A percentile compares a stretch with the other conserved stretches of the same genome.
Conservation (phyloP, 2,797 vertebrate species). For the Falco biarmicus region DNA sequence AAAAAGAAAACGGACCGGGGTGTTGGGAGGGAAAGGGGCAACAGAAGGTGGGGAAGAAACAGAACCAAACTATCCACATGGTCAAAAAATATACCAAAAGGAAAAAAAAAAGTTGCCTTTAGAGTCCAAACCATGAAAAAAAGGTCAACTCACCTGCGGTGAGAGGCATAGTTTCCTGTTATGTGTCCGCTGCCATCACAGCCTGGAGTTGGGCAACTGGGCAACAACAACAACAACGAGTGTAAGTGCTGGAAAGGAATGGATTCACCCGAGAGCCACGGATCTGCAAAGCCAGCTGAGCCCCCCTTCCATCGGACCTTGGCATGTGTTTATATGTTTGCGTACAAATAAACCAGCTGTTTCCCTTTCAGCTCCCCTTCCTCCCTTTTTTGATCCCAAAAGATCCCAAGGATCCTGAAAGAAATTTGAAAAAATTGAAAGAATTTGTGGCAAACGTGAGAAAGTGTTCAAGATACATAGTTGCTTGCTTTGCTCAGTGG, state of each 20-base stretch:
- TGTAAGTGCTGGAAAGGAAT: conserved; percentile 23
- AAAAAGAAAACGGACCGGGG: conserved; percentile 31
- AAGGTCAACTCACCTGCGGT: conserved; percentile 89
- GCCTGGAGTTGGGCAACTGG: conserved; percentile 96
- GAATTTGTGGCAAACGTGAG: background rate
- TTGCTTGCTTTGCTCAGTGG: background rate
- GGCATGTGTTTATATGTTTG: background rate
- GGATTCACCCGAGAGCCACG: background rate
- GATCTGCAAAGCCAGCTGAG: background rate
- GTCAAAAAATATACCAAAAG: conserved; percentile 55
- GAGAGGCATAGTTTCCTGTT: conserved; percentile 98
- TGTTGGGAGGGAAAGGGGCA: conserved; percentile 17
- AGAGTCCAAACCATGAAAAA: conserved; percentile 2
- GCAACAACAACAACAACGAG: conserved; percentile 61
- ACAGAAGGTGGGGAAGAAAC: conserved; percentile 67
- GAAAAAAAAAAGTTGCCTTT: conserved; percentile 28
- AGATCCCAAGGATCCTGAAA: background rate
- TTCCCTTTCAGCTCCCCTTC: background rate
- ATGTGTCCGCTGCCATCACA: conserved; percentile 99
- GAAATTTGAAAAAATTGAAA: fast-evolving
- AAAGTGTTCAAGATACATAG: background rate
- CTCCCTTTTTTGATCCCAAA: background rate
- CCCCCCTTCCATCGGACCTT: background rate
- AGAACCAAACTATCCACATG: conserved; percentile 63
- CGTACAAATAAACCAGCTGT: background rate